These are phyloP conservation scores for Thecocarcelia acutangulata DNA, from an alignment of 2,888 invertebrate species.

Conservation along the genomic window DNA sequence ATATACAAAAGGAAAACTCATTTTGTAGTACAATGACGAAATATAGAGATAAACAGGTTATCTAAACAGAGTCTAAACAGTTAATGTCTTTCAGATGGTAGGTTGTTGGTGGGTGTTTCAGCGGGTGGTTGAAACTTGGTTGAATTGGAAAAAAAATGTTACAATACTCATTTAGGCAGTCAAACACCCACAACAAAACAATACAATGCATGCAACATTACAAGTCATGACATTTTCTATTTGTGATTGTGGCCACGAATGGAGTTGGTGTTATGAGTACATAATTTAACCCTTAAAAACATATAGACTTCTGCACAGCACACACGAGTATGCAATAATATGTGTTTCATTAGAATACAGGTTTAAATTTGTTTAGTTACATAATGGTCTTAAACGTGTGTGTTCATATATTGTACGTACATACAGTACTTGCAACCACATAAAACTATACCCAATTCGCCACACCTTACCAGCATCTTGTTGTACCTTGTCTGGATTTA, in stretches of 20 bases:
- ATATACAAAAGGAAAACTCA: conserved; percentile 48
- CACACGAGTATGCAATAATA: too few relatives aligned
- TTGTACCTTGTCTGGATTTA: too few relatives aligned
- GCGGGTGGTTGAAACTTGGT: conserved; percentile 32
- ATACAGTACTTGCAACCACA: too few relatives aligned
- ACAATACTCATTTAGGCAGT: conserved; percentile 11
- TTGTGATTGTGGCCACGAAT: conserved; percentile 29
- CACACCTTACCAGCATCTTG: too few relatives aligned
- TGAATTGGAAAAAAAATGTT: conserved; percentile 26
- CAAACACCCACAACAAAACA: conserved; percentile 46
- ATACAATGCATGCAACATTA: conserved; percentile 22
- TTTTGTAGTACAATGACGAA: conserved; percentile 52
- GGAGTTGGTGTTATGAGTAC: not conserved
- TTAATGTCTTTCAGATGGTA: conserved; percentile 18
- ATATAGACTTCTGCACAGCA: too few relatives aligned
- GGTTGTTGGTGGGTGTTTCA: conserved; percentile 25
- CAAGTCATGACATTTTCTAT: conserved; percentile 59
- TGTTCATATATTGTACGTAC: too few relatives aligned
- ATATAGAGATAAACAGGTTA: conserved; percentile 39
- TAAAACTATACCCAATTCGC: too few relatives aligned
- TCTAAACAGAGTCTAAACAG: conserved; percentile 55
- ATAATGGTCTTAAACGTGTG: too few relatives aligned
- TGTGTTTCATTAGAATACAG: too few relatives aligned
- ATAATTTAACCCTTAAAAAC: not conserved
- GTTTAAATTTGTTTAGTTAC: too few relatives aligned